These are phyloP conservation scores for Harpalus rubripes DNA, from an alignment of 2,888 invertebrate genomes.

Conservation along the genomic window DNA sequence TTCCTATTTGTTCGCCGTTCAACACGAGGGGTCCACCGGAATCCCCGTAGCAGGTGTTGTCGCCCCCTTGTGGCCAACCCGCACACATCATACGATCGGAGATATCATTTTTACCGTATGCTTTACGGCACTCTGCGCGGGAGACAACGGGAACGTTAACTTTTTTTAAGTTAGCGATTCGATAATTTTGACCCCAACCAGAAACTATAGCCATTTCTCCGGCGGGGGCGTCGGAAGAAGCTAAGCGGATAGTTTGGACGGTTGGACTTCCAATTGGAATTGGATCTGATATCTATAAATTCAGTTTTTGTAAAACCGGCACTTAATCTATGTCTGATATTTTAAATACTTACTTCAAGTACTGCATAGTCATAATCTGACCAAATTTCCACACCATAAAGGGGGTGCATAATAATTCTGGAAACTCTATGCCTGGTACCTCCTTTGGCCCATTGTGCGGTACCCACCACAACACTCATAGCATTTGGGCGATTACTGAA, in stretches of 20 bases:
- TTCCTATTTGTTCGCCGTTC: background rate
- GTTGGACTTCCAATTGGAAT: background rate
- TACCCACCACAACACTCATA: background rate
- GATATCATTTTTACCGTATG: too few species aligned
- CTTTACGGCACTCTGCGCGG: background rate
- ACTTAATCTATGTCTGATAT: background rate
- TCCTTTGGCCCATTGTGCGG: background rate
- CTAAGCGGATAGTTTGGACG: background rate
- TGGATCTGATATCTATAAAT: constrained; percentile 14
- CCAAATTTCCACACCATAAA: constrained; percentile 9
- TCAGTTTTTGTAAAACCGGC: background rate
- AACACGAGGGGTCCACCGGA: constrained; percentile 25
- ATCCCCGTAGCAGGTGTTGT: background rate
- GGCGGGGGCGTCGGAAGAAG: background rate
- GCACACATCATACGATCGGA: constrained; percentile 1
- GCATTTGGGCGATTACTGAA: background rate
- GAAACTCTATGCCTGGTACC: background rate
- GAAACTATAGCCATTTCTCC: background rate
- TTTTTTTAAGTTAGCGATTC: background rate
- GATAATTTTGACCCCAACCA: constrained; percentile 21
- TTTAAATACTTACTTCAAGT: constrained; percentile 14
- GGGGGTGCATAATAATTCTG: background rate
- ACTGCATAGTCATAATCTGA: constrained; percentile 25
- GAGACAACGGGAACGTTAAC: constrained; percentile 10
- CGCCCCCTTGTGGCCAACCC: background rate